Evolutionary conservation across 2,113 vertebrate species (phyloP), one percentile per base, ranked within the genome.

Genomic region (Onychostruthus taczanowskii): DNA sequence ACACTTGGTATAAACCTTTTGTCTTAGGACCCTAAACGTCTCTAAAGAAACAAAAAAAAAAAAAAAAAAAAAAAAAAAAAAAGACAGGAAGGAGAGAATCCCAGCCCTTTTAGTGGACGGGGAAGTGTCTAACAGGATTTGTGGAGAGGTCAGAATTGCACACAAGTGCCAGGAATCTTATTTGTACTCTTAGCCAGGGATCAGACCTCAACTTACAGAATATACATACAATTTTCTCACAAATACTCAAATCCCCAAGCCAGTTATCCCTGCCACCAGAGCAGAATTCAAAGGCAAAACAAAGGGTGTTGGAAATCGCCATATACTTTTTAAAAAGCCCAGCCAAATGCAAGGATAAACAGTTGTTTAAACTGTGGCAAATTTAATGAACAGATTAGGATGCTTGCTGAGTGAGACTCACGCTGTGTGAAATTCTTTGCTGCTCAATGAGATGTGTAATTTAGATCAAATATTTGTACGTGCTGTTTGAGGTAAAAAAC

Each of bases 371-470:
- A 96, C 68, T 90, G 84, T 89, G 79, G 79, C 86, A 93, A 74
- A 83, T 86, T 84, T 94, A 94, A 88, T 90, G 64, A 90, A 72
- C 95, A 91, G 52, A 93, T 88, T 77, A 81, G 68, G 83, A 93
- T 91, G 86, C 90, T 95, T 96, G 90, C 82, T 56, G 93, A 77
- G 93, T 93, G 91, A 95, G 94, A 70, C 82, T 91, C 79, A 44
- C 2, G 76, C 92, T 93, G 85, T 64, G 95, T 92, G 75, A 83
- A 90, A 90, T 92, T 96, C 92, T 90, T 95, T 93, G 90, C 82
- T 96, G 90, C 75, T 95, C 93, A 95, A 63, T 49, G 82, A 92
- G 89, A 83, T 96, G 91, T 76, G 79, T 94, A 96, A 93, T 93
- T 96, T 74, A 92, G 79, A 80, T 63, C 75, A 90, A 95, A 96